Conservation (phyloP, 2,113 vertebrate species). For the Ceuthmochares aereus region DNA sequence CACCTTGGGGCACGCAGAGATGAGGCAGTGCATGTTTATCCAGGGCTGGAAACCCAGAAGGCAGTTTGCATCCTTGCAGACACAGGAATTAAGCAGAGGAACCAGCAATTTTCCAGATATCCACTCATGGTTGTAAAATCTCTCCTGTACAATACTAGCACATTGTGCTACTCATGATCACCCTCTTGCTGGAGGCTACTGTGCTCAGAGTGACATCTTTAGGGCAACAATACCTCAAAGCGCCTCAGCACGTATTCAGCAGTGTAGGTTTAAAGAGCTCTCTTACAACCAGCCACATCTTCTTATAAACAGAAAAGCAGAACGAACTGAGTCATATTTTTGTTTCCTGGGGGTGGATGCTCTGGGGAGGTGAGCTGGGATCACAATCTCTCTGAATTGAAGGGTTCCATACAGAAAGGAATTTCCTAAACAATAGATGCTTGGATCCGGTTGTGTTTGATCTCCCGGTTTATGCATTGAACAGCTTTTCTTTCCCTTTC, state of each 20-base stretch:
- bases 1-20: background rate
- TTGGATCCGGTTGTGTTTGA: background rate
- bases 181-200: background rate
- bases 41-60: background rate
- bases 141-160: fast-evolving
- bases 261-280: background rate
- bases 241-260: fast-evolving
- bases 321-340: background rate
- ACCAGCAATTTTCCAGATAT: background rate
- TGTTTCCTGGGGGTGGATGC: background rate
- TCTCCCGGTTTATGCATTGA: background rate
- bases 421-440: background rate
- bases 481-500: background rate
- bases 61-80: background rate
- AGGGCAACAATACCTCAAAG: background rate
- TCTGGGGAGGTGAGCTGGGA: background rate
- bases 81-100: background rate
- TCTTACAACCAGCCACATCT: background rate
- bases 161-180: background rate
- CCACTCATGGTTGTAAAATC: background rate
- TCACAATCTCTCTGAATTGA: background rate
- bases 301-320: background rate
- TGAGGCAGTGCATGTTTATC: fast-evolving
- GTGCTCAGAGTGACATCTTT: fast-evolving
- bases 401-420: background rate